Evolutionary conservation across 2,797 vertebrate species (phyloP), one percentile per base, ranked within the genome.

Genomic region (Kryptopterus vitreolus): DNA sequence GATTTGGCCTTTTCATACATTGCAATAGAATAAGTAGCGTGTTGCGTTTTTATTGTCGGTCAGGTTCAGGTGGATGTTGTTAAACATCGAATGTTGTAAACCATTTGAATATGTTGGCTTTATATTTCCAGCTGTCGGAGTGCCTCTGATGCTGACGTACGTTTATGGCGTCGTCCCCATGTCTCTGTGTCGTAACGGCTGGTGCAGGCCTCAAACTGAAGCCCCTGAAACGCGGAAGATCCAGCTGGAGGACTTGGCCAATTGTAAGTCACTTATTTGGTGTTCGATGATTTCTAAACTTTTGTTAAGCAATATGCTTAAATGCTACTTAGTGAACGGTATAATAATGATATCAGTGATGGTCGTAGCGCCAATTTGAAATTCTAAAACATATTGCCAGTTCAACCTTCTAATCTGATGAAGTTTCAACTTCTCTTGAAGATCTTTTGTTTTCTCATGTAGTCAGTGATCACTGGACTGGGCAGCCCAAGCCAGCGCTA

Each of bases 61-160:
- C 8, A 5, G 8, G 2, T 53, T 6, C 18, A 53, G 8, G 5
- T 18, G 1, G 9, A 10, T 50, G 48, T 12, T 52, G 16, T 52
- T 24, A 29, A 33, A 71, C 46, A n/a, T 26, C n/a, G 33, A 22
- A 66, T 10, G n/a, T 48, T 38, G 46, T 24, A 71, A 33, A 15
- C 26, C 15, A 50, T 70, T 31, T 52, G 26, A 33, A 71, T 22
- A 53, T 35, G 22, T 35, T 6, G 55, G 29, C 20, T 79, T 0
- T 16, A 31, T 74, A 0, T 78, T 86, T 87, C 0, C 91, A 96
- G 96, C 95, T 80, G 91, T 96, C 0, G 95, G 95, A 0, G 94
- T 96, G 80, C 95, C 95, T n/a, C 90, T 96, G 77, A 92, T 95
- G 95, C 91, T 96, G 90, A 94, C 94, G 0, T 96, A 96, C 0